phyloP scores from a whole-genome alignment of 2,113 vertebrate species.

The Lates calcarifer region DNA sequence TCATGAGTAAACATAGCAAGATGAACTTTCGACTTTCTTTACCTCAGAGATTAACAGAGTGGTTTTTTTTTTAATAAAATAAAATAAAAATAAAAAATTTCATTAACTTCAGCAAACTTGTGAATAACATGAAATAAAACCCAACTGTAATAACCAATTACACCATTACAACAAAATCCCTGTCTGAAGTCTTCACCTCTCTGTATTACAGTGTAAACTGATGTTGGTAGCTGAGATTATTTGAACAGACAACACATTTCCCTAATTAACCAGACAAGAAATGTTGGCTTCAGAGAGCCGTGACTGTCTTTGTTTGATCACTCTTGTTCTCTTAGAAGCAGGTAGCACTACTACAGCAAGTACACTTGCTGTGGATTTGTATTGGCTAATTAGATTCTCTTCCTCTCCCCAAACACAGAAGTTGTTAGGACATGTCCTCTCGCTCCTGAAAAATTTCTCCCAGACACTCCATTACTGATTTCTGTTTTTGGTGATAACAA shows the following conservation, averaged over 20 bases:
- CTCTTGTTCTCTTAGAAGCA: slow-evolving; percentile 43
- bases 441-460: slow-evolving; percentile 16
- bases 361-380: slow-evolving; percentile 41
- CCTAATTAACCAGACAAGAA: slow-evolving; percentile 67
- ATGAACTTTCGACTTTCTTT: neutral
- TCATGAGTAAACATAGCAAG: neutral
- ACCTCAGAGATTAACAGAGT: neutral
- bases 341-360: slow-evolving; percentile 34
- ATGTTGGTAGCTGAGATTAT: slow-evolving; percentile 48
- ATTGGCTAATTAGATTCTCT: slow-evolving; percentile 58
- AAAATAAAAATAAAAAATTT: slow-evolving; percentile 15
- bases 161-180: neutral
- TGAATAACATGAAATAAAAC: neutral
- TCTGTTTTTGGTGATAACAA: slow-evolving; percentile 38
- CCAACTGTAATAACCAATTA: slow-evolving; percentile 32
- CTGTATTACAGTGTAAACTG: slow-evolving; percentile 53
- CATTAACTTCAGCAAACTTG: slow-evolving; percentile 20
- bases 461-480: slow-evolving; percentile 18
- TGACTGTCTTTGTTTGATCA: slow-evolving; percentile 60
- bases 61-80: too few species aligned
- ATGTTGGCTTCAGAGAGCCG: slow-evolving; percentile 27
- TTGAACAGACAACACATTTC: slow-evolving; percentile 66
- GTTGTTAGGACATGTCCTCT: slow-evolving; percentile 49
- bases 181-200: slow-evolving; percentile 18
- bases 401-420: neutral